Percentiles rank a stretch among this genome's conserved stretches.
These are phyloP conservation scores for Achlya flavicornis DNA, from an alignment of 2,888 invertebrate species.

Conservation along the genomic window DNA sequence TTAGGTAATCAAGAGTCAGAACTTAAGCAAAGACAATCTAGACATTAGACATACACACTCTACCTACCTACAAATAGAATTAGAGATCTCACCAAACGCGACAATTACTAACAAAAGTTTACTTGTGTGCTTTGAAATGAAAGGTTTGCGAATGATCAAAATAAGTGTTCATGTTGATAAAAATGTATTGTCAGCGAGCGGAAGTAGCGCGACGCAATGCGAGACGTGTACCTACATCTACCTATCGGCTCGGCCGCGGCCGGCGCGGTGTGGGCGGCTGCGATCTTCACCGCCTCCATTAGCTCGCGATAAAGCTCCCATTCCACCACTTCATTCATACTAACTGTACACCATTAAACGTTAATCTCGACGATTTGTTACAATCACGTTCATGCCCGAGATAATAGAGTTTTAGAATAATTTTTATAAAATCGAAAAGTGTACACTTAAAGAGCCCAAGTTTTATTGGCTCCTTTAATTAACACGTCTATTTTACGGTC, in stretches of 20 bases:
- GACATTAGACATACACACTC: no score
- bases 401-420: conserved; percentile 42
- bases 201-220: conserved; percentile 2
- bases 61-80: background rate
- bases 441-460: background rate
- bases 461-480: conserved; percentile 25
- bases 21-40: no score
- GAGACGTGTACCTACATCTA: background rate
- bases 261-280: conserved; percentile 41
- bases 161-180: background rate
- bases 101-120: background rate
- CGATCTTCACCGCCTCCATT: conserved; percentile 53
- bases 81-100: background rate
- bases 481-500: conserved; percentile 36
- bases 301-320: conserved; percentile 63
- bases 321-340: conserved; percentile 68
- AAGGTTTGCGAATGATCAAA: background rate
- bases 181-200: background rate
- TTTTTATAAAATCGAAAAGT: conserved; percentile 20
- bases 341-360: conserved; percentile 64
- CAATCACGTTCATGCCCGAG: conserved; percentile 43
- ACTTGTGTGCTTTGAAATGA: background rate
- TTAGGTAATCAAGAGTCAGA: no score
- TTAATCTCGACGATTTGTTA: conserved; percentile 64
- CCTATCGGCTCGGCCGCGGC: background rate